Base-by-base conservation (phyloP, 53 echinoderm and acorn worm genomes). In the Astropecten irregularis region DNA sequence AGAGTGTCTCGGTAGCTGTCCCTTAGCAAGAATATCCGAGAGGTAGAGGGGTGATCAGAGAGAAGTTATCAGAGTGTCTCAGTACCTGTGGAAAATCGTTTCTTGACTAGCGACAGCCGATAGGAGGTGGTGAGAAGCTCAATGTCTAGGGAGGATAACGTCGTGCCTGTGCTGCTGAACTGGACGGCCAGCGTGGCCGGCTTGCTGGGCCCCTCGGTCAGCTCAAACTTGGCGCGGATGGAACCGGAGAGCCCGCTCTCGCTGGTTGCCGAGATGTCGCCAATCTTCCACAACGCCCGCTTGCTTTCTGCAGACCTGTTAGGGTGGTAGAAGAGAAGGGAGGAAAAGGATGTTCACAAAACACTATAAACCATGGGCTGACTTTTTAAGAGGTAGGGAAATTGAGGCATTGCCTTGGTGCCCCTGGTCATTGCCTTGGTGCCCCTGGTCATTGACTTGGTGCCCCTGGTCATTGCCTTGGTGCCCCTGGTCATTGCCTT, bases 281-380 rank as follows among this genome's bases (percentile, higher is more conserved):
- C 90, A 2, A 97, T 85, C 88, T 97, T 97, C 99, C 99, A 97
- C 48, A 97, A 65, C 22, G 92, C 94, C 25, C 94, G 87, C 49
- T 97, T 97, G 81, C 92, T 94, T 37, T 97, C 99, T 5, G 99
- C 94, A 26, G 99, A 97, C 99, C 99, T 97, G 82, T 0, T 31
- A 50, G 26, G 10, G n/a, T 35, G 3, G 2, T 2, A 42, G 21
- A 9, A 44, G 42, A 11, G 42, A 11, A 42, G 42, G 42, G 42
- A 11, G 42, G 42, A 42, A 16, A 16, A 23, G 22, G 22, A 57
- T 57, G 27, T 57, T 5, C 58, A 57, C 27, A 16, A 57, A 57
- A 49, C 49, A 49, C 11, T 21, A 22, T 61, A 22, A 61, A 22
- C 11, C 2, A 8, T 13, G 62, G 62, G 9, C 11, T 22, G 23